Base-by-base conservation (phyloP, 2,113 vertebrate species). In the Leptobrachium ailaonicum region DNA sequence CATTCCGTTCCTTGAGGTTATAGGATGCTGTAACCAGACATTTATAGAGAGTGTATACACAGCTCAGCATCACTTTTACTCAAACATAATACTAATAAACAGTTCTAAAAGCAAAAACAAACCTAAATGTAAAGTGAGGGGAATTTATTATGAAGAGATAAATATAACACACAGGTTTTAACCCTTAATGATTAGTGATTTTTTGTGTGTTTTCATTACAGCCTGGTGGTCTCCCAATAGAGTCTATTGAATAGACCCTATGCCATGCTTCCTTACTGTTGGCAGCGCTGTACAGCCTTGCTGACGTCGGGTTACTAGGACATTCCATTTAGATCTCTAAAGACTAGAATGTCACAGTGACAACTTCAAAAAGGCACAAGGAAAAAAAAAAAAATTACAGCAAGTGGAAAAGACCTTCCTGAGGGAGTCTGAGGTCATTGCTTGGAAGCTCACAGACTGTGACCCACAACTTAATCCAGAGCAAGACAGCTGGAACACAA, bases 401-500 rank as follows among this genome's bases (percentile, higher is more conserved):
- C 54, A 72, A 66, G 68, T 71, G 53, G n/a, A 70, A 41, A 60
- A 63, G 70, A 41, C 77, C 47, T 44, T 66, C 58, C 45, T 32
- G 20, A 41, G 40, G 43, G 13, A 50, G 14, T 13, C 11, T 2
- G 41, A 58, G 64, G 40, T 64, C 63, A 43, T 64, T 53, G 69
- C 32, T 45, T 63, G 53, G 43, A 67, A 67, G 54, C 62, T 73
- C 58, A 13, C 62, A 80, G 77, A 80, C 69, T 79, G 60, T 64
- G 70, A 80, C 70, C 45, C 47, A 80, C 41, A 32, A 14, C 47
- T 56, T 73, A 73, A 80, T 73, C 41, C 69, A 53, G 12, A 54
- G 12, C 11, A 60, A 73, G 58, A 80, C 77, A 73, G 77, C 77
- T 80, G 70, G 40, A 64, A n/a, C 50, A 67, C 77, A 73, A 73